These are phyloP conservation scores for Acanthiza pusilla DNA, from an alignment of 2,797 vertebrate species.

Conservation along the genomic window DNA sequence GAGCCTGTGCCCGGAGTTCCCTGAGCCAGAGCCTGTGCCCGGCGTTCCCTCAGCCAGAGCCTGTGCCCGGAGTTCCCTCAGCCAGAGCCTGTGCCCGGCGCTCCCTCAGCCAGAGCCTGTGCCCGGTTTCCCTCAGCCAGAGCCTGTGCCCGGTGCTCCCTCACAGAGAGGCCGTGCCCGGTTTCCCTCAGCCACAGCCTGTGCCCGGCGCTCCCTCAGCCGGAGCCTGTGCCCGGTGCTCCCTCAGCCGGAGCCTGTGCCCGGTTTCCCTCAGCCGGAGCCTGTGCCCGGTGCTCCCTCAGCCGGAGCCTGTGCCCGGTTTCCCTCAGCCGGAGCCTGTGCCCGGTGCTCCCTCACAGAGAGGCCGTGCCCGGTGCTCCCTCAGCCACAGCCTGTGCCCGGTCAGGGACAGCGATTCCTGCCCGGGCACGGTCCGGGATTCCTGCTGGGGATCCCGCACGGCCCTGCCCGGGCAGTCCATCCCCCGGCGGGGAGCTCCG, in stretches of 20 bases:
- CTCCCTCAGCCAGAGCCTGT: fast-evolving
- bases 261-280: not conserved
- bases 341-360: not conserved
- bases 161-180: fast-evolving
- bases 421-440: not conserved
- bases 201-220: no score
- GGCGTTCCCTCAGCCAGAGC: no score
- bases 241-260: not conserved
- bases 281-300: no score
- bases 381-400: fast-evolving
- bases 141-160: not conserved
- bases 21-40: not conserved
- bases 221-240: fast-evolving
- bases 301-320: fast-evolving
- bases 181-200: no score
- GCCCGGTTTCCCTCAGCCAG: not conserved
- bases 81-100: no score
- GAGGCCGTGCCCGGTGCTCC: not conserved
- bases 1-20: not conserved
- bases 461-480: not conserved
- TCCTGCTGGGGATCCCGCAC: fast-evolving
- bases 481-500: no score
- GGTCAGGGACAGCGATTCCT: not conserved
- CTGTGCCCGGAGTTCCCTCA: no score
- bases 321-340: not conserved